Evolutionary conservation across 1,140 invertebrate species (phyloP).

Genomic region (Heliconius himera): DNA sequence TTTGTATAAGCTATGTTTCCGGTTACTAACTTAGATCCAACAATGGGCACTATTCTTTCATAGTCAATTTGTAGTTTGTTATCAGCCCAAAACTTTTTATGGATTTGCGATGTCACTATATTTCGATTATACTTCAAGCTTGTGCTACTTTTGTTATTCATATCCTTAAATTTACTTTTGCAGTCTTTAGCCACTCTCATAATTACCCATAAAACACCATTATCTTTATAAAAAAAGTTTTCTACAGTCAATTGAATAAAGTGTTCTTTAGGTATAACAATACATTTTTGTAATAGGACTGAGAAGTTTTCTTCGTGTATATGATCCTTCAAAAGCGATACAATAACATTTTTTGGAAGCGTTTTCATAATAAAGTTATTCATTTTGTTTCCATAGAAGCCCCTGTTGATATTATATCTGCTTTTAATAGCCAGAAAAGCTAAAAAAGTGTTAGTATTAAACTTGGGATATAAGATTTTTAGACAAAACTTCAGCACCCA

Average conservation of each 20-base stretch:
- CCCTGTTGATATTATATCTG: slow-evolving; percentile 58
- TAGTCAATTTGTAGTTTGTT: slow-evolving; percentile 45
- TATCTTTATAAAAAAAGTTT: slow-evolving; percentile 73
- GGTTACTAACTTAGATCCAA: slow-evolving; percentile 59
- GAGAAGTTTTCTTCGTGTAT: slow-evolving; percentile 51
- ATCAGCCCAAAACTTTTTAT: slow-evolving; percentile 61
- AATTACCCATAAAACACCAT: slow-evolving; percentile 68
- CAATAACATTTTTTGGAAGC: slow-evolving; percentile 49
- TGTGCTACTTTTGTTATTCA: slow-evolving; percentile 41
- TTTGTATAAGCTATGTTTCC: slow-evolving; percentile 55
- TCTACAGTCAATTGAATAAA: slow-evolving; percentile 65
- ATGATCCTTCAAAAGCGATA: slow-evolving; percentile 49
- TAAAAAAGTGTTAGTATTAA: slow-evolving; percentile 65
- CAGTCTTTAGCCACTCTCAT: slow-evolving; percentile 57
- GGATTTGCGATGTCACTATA: slow-evolving; percentile 67
- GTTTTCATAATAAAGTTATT: slow-evolving; percentile 56
- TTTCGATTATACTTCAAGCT: slow-evolving; percentile 55
- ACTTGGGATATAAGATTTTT: slow-evolving; percentile 74
- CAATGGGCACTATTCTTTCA: slow-evolving; percentile 65
- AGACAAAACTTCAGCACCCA: slow-evolving; percentile 73
- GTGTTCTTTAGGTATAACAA: slow-evolving; percentile 64
- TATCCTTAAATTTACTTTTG: slow-evolving; percentile 54
- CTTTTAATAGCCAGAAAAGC: slow-evolving; percentile 72
- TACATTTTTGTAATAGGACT: slow-evolving; percentile 63
- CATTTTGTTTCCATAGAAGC: slow-evolving; percentile 42